Evolutionary conservation across 2,797 vertebrate genomes (phyloP).

Genomic region (Silurus lanzhouensis): DNA sequence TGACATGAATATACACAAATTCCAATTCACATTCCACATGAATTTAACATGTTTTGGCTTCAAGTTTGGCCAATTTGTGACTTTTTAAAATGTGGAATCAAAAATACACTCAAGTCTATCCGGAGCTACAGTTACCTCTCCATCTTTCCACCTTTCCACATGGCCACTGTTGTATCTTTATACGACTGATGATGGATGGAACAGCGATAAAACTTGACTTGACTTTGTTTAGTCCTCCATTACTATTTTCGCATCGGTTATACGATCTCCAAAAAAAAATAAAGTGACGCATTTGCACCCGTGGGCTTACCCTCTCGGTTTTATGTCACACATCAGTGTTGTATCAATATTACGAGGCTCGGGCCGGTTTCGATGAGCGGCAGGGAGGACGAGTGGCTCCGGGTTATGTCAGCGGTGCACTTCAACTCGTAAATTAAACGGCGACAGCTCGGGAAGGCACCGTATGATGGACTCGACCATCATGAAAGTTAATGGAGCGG

Average conservation of each 20-base stretch:
- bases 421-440: constrained; percentile 30
- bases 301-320: neutral
- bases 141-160: neutral
- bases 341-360: constrained; percentile 33
- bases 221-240: constrained; percentile 23
- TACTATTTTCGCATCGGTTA: constrained; percentile 14
- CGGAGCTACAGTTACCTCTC: neutral
- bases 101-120: neutral
- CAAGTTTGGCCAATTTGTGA: neutral
- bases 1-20: neutral
- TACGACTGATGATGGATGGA: constrained; percentile 15
- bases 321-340: constrained; percentile 35
- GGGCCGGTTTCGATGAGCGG: neutral
- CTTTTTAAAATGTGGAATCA: neutral
- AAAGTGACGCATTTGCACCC: constrained; percentile 1
- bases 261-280: constrained; percentile 12
- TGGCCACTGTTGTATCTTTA: neutral
- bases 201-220: neutral
- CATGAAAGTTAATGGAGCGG: constrained; percentile 44
- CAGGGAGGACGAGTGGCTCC: neutral
- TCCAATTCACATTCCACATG: neutral
- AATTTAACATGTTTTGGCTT: neutral
- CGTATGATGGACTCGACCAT: constrained; percentile 25
- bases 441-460: constrained; percentile 5
- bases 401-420: constrained; percentile 16